Conservation (phyloP, 1,140 invertebrate species). For the Lordiphosa mommai region DNA sequence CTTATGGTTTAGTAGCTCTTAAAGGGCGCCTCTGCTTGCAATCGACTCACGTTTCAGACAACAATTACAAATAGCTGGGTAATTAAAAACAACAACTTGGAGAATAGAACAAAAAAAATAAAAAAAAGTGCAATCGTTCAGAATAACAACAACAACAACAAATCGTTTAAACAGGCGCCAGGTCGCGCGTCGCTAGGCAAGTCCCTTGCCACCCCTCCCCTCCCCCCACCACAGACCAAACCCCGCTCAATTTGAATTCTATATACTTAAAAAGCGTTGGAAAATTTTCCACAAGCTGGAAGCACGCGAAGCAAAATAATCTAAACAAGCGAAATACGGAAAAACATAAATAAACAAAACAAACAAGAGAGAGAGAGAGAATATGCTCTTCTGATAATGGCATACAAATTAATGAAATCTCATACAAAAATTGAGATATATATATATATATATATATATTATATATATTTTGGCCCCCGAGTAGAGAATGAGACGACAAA, state of each 20-base stretch:
- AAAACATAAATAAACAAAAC: conserved; percentile 62
- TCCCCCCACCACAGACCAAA: background rate
- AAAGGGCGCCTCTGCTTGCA: too few species aligned
- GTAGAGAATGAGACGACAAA: background rate
- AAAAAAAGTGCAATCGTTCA: conserved; percentile 30
- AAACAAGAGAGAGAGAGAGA: conserved; percentile 6
- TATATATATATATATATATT: too few species aligned
- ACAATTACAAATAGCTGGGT: conserved; percentile 28
- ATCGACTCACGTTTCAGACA: background rate
- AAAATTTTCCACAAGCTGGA: conserved; percentile 66
- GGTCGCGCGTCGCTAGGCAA: conserved; percentile 23
- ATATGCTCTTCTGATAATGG: too few species aligned
- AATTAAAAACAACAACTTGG: conserved; percentile 42
- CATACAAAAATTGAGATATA: too few species aligned
- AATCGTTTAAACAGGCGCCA: conserved; percentile 56
- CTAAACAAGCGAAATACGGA: conserved; percentile 31
- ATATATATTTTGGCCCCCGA: too few species aligned
- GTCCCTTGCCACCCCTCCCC: background rate
- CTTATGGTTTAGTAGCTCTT: too few species aligned
- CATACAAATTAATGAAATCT: too few species aligned
- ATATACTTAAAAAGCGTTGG: conserved; percentile 62
- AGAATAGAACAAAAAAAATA: conserved; percentile 1
- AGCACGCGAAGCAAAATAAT: conserved; percentile 39
- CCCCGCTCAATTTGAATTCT: conserved; percentile 57
- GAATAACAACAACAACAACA: conserved; percentile 22